Evolutionary conservation across 2,797 vertebrate genomes (phyloP).

Genomic region (Arnoldichthys spilopterus): DNA sequence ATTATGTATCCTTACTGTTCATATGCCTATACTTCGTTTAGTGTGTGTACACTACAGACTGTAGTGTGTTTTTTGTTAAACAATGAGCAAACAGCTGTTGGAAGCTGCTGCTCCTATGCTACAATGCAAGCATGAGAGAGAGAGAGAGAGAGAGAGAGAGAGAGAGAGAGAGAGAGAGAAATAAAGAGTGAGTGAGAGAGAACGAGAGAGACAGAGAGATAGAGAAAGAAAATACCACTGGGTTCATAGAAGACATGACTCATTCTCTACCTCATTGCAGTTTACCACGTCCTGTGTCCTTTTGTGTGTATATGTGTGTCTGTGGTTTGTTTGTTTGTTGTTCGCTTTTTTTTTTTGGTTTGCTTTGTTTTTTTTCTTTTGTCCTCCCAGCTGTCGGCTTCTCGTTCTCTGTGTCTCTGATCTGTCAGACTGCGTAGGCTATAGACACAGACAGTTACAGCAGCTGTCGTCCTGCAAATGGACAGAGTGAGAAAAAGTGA

Average conservation of each 20-base stretch:
- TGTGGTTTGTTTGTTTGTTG: neutral
- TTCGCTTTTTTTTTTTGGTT: neutral
- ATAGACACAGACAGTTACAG: conserved; percentile 16
- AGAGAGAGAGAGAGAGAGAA: conserved; percentile 12
- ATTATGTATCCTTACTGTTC: neutral
- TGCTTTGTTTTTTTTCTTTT: conserved; percentile 16
- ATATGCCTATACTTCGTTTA: too few relatives aligned
- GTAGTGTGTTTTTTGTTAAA: conserved; percentile 31
- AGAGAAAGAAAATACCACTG: neutral
- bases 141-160: neutral
- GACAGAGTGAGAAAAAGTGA: conserved; percentile 8
- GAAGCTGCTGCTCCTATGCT: neutral
- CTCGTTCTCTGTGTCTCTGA: neutral
- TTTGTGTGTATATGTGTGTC: neutral
- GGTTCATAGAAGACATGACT: conserved; percentile 1
- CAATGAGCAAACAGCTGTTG: conserved; percentile 36
- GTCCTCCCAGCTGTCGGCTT: conserved; percentile 64
- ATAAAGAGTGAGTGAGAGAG: conserved; percentile 20
- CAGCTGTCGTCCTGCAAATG: conserved; percentile 17
- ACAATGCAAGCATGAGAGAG: conserved; percentile 35
- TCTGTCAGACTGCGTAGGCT: conserved; percentile 4
- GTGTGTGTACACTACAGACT: neutral
- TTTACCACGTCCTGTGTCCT: conserved; percentile 8
- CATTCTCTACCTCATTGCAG: conserved; percentile 32
- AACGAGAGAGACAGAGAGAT: conserved; percentile 1